phyloP scores from a whole-genome alignment of 2,888 invertebrate genomes.

The Suillia variegata region DNA sequence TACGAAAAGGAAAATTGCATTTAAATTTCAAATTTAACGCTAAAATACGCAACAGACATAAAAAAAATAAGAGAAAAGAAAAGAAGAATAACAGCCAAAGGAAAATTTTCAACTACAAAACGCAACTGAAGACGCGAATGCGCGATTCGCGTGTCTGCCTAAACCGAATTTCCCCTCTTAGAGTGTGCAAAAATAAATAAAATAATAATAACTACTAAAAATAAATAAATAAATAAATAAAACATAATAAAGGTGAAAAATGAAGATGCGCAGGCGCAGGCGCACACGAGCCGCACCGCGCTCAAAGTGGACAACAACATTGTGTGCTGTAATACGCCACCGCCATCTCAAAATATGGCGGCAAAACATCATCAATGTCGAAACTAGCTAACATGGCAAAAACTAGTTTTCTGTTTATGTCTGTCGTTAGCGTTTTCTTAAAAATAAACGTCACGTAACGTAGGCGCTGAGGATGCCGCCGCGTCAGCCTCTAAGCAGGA shows the following conservation, averaged over 20 bases:
- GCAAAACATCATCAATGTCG: not conserved
- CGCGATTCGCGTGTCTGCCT: not conserved
- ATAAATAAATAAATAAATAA: not conserved
- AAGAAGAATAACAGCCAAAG: not conserved
- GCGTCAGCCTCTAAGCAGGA: not conserved
- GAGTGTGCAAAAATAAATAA: too few species aligned
- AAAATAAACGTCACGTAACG: not conserved
- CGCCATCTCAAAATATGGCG: not conserved
- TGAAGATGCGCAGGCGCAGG: not conserved
- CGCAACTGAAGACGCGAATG: not conserved
- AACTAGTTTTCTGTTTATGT: not conserved
- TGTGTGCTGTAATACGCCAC: not conserved
- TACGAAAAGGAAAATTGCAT: not conserved
- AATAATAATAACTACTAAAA: not conserved
- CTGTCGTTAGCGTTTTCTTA: not conserved
- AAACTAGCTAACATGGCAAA: too few species aligned
- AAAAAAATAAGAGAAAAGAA: not conserved
- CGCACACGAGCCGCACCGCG: not conserved
- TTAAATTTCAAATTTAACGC: conserved; percentile 1
- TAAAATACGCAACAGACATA: not conserved
- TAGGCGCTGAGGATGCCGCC: not conserved
- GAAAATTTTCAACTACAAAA: not conserved
- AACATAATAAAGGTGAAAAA: not conserved
- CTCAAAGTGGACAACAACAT: too few species aligned
- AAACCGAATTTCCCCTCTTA: not conserved